Evolutionary conservation across 2,113 vertebrate genomes (phyloP), one percentile per base, ranked within the genome.

Genomic region (Xyliphius kryptos): DNA sequence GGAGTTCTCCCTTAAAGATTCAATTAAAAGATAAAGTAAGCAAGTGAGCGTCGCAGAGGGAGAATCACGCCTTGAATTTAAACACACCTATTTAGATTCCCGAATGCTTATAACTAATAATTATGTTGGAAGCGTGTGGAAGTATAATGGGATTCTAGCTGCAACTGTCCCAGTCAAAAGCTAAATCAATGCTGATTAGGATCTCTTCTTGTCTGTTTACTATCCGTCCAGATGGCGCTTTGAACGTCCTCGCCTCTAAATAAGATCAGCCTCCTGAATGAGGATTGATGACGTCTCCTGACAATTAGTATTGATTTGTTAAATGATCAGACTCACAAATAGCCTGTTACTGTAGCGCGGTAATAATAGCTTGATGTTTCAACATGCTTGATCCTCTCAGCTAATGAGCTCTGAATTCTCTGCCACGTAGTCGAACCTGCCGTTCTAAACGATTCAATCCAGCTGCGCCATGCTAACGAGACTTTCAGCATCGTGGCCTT

Each of bases 241-340:
- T 66, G 54, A 66, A 50, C 22, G 32, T 3, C 12, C 26, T 66
- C 6, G 5, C 22, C 11, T 13, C 10, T 61, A 49, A 61, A 37
- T n/a, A 47, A 53, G 26, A 56, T 51, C 19, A 16, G 15, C 26
- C 13, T 26, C 21, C 32, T 48, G 12, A 58, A 53, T 21, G 16
- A 13, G 16, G 49, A 64, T 64, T 49, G 6, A 22, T 50, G 17
- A 56, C 44, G 40, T n/a, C 15, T 19, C 38, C 8, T 13, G 52
- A 10, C 43, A 20, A 62, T 61, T 65, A 49, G 40, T 12, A 40
- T 44, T 57, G 58, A 50, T 60, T 46, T 19, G 2, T 17, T 22
- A 56, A 64, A 56, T 49, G 26, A 66, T 58, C 11, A n/a, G 20
- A 43, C 47, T 8, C 43, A 17, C 36, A 51, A 57, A 66, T 58